phyloP scores from a whole-genome alignment of 37 sponge, comb jelly and placozoan species.

The Hexactinellida sp. region DNA sequence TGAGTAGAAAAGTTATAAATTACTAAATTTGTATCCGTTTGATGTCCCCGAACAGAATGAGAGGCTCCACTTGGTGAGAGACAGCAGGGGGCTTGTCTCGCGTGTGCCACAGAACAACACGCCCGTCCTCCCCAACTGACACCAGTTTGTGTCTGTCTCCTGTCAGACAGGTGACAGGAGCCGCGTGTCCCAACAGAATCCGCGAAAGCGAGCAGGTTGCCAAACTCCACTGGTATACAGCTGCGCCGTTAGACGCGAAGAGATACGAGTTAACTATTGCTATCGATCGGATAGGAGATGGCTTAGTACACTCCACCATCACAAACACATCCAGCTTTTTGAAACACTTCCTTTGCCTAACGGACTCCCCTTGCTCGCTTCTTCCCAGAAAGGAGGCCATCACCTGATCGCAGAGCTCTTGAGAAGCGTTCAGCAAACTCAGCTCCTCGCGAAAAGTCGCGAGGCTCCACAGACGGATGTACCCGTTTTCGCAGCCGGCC shows the following conservation, averaged over 20 bases:
- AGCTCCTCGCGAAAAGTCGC: neutral
- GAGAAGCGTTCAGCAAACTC: neutral
- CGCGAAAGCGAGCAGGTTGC: neutral
- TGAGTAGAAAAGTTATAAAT: neutral
- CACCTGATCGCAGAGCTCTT: neutral
- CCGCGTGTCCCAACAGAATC: neutral
- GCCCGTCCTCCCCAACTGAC: neutral
- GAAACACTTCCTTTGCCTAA: no score
- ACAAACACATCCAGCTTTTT: neutral
- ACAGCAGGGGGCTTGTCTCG: neutral
- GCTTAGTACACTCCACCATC: neutral
- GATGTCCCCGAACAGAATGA: neutral
- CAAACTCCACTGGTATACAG: neutral
- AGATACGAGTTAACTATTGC: neutral
- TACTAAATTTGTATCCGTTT: neutral
- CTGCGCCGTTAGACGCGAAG: neutral
- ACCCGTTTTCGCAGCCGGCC: neutral
- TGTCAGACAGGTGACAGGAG: neutral
- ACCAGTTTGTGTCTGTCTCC: neutral
- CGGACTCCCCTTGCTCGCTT: neutral
- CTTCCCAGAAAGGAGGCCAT: neutral
- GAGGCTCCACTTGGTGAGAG: neutral
- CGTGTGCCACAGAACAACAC: constrained; percentile 16
- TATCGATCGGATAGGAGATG: neutral
- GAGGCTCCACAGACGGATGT: neutral